These are phyloP conservation scores for Asteroscopus sphinx DNA, from an alignment of 2,888 invertebrate genomes.

Conservation along the genomic window DNA sequence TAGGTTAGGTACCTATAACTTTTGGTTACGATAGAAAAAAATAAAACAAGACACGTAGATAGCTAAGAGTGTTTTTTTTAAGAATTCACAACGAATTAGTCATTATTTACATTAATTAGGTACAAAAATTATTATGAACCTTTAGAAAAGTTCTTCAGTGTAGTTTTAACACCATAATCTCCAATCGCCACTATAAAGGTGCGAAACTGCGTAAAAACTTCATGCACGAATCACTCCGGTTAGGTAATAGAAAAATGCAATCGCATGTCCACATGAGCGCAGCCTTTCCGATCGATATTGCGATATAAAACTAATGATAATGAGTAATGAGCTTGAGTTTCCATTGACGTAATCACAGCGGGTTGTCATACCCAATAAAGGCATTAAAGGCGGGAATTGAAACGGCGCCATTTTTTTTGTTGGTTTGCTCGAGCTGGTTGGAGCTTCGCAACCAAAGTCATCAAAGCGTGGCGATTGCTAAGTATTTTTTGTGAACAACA, in stretches of 20 bases:
- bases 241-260: constrained; percentile 44
- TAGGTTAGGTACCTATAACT: too few relatives aligned
- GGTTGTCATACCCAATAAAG: constrained; percentile 4
- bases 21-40: too few relatives aligned
- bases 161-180: neutral
- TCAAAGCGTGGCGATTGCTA: constrained; percentile 35
- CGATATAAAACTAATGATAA: constrained; percentile 22
- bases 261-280: constrained; percentile 25
- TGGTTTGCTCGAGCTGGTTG: neutral
- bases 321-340: constrained; percentile 20
- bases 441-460: constrained; percentile 12
- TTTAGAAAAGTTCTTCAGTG: neutral
- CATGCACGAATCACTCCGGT: constrained; percentile 21
- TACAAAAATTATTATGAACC: too few relatives aligned
- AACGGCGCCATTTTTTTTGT: constrained; percentile 8
- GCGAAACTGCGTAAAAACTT: constrained; percentile 20
- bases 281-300: constrained; percentile 31
- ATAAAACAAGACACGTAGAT: too few relatives aligned
- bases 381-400: constrained; percentile 11
- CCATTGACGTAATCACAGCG: constrained; percentile 7
- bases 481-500: constrained; percentile 15
- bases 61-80: too few relatives aligned
- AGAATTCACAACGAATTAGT: too few relatives aligned
- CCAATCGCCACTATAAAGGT: neutral
- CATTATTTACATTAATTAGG: too few relatives aligned